Base-by-base conservation (phyloP, 2,113 vertebrate genomes). In the Burhinus bistriatus region DNA sequence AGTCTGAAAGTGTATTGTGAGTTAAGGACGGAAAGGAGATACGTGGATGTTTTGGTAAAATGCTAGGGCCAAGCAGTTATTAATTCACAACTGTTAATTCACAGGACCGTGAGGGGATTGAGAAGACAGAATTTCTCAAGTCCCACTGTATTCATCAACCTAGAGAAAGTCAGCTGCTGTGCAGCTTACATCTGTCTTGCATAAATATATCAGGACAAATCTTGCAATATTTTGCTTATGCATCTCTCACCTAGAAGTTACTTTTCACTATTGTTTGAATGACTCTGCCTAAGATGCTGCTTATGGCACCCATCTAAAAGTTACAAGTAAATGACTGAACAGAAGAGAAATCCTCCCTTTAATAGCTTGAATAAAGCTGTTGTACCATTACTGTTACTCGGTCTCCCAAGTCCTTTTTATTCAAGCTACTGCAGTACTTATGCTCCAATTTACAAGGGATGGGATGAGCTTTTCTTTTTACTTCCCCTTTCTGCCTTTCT, bases 401-500 rank as follows among this genome's bases (percentile, higher is more conserved):
- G 29, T 94, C 58, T 94, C 45, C 86, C 30, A 91, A 93, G 85
- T 90, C 2, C 4, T 90, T 94, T 97, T 84, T 93, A 62, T 77
- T 88, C 62, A 77, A 66, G 58, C 36, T 73, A 18, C 62, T 80
- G 66, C 49, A 83, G 83, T 70, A 88, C 68, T 96, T 93, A 65
- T 51, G 66, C 42, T 88, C 76, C 79, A 93, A 15, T 94, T 93
- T 96, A 94, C 71, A 94, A 80, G 68, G 42, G 32, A 70, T 88
- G 22, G 58, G 78, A 92, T 95, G 90, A 86, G 27, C 11, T 88
- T 94, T 93, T 73, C 36, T 90, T 93, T 90, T 90, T 73, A 65
- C 44, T 73, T 86, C 51, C 23, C 36, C 59, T 91, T 84, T 84
- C 70, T 93, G 57, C n/a, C 45, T 65, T 90, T 88, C 62, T 83